phyloP scores from a whole-genome alignment of 1,140 invertebrate genomes.

The Cydia strobilella region DNA sequence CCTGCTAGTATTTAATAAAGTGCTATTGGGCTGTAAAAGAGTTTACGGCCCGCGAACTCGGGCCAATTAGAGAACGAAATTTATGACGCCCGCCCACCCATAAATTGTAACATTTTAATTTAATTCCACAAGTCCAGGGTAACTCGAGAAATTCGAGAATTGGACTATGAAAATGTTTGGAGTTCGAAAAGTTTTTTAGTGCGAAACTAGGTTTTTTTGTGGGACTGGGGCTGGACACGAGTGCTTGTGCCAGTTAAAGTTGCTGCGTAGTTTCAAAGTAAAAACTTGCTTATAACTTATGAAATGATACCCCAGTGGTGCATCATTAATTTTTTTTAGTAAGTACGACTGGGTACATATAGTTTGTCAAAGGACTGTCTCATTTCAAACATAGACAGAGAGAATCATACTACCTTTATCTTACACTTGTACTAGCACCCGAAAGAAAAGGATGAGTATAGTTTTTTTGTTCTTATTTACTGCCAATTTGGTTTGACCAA shows the following conservation, averaged over 20 bases:
- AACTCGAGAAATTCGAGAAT: constrained; percentile 13
- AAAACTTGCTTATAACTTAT: not conserved
- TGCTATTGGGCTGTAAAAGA: constrained; percentile 52
- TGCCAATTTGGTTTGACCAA: too few species aligned
- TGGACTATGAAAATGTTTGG: constrained; percentile 27
- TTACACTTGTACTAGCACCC: too few species aligned
- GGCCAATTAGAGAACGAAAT: constrained; percentile 53
- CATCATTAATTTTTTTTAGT: too few species aligned
- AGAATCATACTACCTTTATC: too few species aligned
- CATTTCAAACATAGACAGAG: too few species aligned
- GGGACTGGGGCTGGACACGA: not conserved
- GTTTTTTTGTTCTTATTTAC: too few species aligned
- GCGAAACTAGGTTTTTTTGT: constrained; percentile 6
- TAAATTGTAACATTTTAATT: constrained; percentile 70
- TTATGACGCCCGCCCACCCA: constrained; percentile 47
- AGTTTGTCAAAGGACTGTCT: too few species aligned
- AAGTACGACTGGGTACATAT: too few species aligned
- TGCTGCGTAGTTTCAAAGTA: not conserved
- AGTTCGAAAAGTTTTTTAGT: not conserved
- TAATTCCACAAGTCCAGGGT: constrained; percentile 39
- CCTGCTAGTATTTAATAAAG: constrained; percentile 47
- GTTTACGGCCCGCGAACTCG: constrained; percentile 45
- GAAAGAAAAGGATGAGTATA: too few species aligned
- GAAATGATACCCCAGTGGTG: not conserved
- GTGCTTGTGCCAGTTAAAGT: not conserved